A percentile compares a stretch with the other conserved stretches of the same genome.
Conservation (phyloP, 2,113 vertebrate genomes). For the Archocentrus centrarchus region DNA sequence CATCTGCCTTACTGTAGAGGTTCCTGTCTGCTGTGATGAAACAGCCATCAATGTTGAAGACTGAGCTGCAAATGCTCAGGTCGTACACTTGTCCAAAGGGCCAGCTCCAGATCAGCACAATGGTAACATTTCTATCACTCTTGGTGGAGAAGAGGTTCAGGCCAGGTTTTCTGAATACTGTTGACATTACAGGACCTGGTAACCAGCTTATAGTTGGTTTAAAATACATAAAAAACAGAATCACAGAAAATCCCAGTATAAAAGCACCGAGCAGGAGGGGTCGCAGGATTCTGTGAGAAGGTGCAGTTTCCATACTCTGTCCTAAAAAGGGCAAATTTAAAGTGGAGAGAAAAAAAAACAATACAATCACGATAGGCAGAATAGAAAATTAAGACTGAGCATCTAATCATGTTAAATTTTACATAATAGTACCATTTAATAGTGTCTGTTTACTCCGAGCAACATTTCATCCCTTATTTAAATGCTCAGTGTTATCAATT, state of each 20-base stretch:
- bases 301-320: conserved; percentile 95
- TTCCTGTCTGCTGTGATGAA: too few relatives aligned
- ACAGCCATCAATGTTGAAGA: too few relatives aligned
- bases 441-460: not conserved
- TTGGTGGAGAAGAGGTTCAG: conserved; percentile 91
- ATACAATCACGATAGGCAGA: not conserved
- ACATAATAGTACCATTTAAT: not conserved
- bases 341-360: not conserved
- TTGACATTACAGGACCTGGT: conserved; percentile 90
- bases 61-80: conserved; percentile 86
- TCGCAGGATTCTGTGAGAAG: conserved; percentile 93
- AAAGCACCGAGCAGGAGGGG: conserved; percentile 91
- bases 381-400: not conserved
- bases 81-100: conserved; percentile 95
- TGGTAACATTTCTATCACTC: conserved; percentile 90
- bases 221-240: conserved; percentile 92
- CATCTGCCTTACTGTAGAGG: too few relatives aligned
- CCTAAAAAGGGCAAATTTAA: conserved; percentile 75
- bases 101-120: conserved; percentile 95
- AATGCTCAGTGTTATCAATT: not conserved
- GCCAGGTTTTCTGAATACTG: conserved; percentile 88
- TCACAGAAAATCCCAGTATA: conserved; percentile 93
- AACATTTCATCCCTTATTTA: too few relatives aligned
- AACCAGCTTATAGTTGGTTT: conserved; percentile 79
- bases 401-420: not conserved